Base-by-base conservation (phyloP, 2,888 invertebrate species). In the Pandemis corylana region DNA sequence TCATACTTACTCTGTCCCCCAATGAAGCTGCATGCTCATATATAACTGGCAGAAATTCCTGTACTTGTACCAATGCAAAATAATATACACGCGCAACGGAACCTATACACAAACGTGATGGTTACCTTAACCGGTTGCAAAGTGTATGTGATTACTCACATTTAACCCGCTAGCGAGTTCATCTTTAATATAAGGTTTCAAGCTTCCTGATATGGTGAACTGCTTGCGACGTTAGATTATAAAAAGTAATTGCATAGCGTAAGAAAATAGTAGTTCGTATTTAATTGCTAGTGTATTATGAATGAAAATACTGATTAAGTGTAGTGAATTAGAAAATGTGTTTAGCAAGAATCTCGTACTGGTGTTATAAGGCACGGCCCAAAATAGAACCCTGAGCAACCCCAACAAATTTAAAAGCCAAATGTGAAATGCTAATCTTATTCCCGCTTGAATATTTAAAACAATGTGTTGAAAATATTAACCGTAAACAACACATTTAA, bases 201-300 rank as follows among this genome's bases (percentile, higher is more conserved):
- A 51, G 65, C 61, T 74, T 70, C 65, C 74, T 65, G 69, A 49
- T 70, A 74, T 65, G 69, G 36, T 69, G 66, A 68, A 65, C 10
- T 65, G 59, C 59, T 64, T 65, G 63, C 65, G 69, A 53, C 51
- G 61, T 49, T 36, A 9, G 49, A 70, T 69, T 42, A 74, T 69
- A 74, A 70, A 66, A 73, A 69, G 20, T 74, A 74, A 70, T 62
- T 65, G 66, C 51, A 15, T 53, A 2, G 59, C 64, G 51, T 62
- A 69, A 69, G 66, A 66, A 69, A 69, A 49, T 64, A 12, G 10
- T 2, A 28, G 20, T 9, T 28, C 20, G 5, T 28, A 28, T 12
- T 59, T 64, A 64, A 64, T 46, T 64, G 46, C 10, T 6, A 28
- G 59, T 59, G 6, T 5, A 6, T 28, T 2, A 20, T 59, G 59